phyloP scores from a whole-genome alignment of 2,797 vertebrate genomes.

The Paguma larvata region DNA sequence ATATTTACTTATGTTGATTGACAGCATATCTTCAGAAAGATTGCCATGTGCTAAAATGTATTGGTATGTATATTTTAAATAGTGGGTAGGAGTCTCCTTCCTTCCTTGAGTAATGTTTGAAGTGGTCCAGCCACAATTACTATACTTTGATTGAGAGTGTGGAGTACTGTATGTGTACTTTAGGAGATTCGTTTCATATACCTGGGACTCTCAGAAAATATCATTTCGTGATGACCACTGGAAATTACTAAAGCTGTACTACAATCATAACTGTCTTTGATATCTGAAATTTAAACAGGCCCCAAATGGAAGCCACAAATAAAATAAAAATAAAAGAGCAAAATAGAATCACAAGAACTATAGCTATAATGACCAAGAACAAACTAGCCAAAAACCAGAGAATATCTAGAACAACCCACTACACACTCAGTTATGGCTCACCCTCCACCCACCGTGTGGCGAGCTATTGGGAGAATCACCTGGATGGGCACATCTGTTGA shows the following conservation, averaged over 20 bases:
- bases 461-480: conserved; percentile 56
- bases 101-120: not conserved
- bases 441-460: not conserved
- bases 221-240: conserved; percentile 42
- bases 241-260: conserved; percentile 53
- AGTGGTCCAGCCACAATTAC: not conserved
- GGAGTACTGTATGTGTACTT: not conserved
- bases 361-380: conserved; percentile 20
- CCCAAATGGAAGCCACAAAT: conserved; percentile 26
- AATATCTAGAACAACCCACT: not conserved
- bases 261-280: conserved; percentile 34
- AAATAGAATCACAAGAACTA: conserved; percentile 49
- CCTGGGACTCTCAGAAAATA: conserved; percentile 46
- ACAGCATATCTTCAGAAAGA: conserved; percentile 52
- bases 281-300: conserved; percentile 57
- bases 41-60: not conserved
- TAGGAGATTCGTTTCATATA: conserved; percentile 38
- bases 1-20: conserved; percentile 24
- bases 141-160: not conserved
- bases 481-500: conserved; percentile 57
- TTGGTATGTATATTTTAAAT: not conserved
- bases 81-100: not conserved
- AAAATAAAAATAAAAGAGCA: not conserved
- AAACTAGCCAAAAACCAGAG: not conserved
- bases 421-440: not conserved